These are phyloP conservation scores for Palythoa grandiflora DNA, from an alignment of 92 coral and sea anemone genomes.

Conservation along the genomic window DNA sequence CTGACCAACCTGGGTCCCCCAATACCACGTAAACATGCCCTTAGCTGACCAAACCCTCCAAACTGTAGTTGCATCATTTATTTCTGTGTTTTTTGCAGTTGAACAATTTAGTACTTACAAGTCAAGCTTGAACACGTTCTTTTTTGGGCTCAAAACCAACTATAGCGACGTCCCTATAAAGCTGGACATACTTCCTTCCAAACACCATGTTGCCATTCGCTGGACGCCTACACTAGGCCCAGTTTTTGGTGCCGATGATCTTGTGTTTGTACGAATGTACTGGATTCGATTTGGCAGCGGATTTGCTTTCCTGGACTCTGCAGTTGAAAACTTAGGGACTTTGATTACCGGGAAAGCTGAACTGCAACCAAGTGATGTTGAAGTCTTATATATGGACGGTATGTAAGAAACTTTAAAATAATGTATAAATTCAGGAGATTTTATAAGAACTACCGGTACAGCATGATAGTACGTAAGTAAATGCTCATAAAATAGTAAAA, in stretches of 20 bases:
- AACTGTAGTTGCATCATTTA: too few relatives aligned
- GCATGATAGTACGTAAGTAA: too few relatives aligned
- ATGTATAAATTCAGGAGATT: too few relatives aligned
- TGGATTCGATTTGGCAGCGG: slow-evolving; percentile 9
- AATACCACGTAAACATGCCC: too few relatives aligned
- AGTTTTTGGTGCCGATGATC: background rate
- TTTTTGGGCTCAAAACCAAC: slow-evolving; percentile 27
- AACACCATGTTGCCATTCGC: background rate
- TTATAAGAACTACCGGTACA: too few relatives aligned
- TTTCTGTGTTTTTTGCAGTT: slow-evolving; percentile 1
- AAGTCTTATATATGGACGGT: slow-evolving; percentile 28
- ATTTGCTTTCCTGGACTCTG: background rate
- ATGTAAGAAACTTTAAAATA: background rate
- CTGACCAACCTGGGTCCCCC: too few relatives aligned
- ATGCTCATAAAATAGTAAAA: too few relatives aligned
- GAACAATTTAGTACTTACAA: background rate
- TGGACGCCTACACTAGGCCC: background rate
- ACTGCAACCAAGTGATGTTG: slow-evolving; percentile 25
- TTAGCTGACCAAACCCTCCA: too few relatives aligned
- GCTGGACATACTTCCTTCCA: background rate
- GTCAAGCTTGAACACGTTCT: slow-evolving; percentile 34
- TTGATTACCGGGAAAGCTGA: background rate
- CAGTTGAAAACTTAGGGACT: background rate
- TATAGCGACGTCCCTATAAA: slow-evolving; percentile 4
- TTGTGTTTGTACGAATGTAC: background rate